Evolutionary conservation across 1,140 invertebrate species (phyloP).

Genomic region (Hetaerina americana): DNA sequence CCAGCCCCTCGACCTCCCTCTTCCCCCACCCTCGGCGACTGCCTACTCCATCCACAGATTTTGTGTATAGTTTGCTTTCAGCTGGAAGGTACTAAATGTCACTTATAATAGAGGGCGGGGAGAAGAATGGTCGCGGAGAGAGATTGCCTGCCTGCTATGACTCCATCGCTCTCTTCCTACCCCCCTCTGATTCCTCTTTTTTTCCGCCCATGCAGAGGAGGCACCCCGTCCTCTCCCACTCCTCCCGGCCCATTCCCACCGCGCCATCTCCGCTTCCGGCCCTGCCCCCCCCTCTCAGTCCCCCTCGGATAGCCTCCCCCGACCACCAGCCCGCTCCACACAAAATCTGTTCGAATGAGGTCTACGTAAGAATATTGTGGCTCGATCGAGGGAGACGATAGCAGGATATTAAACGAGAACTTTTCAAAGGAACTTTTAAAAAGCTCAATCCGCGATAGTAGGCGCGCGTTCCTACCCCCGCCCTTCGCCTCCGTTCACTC

Average conservation of each 20-base stretch:
- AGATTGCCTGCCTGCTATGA: slow-evolving; percentile 3
- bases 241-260: too few species aligned
- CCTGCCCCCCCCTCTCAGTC: too few species aligned
- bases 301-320: too few species aligned
- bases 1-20: too few species aligned
- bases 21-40: neutral
- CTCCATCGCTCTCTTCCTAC: neutral
- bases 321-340: too few species aligned
- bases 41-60: neutral
- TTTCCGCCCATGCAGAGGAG: too few species aligned
- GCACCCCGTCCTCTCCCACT: too few species aligned
- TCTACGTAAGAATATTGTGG: neutral
- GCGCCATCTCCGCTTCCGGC: too few species aligned
- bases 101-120: slow-evolving; percentile 3
- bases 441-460: neutral
- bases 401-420: slow-evolving; percentile 5
- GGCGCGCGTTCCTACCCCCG: neutral
- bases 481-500: too few species aligned
- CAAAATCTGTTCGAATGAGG: slow-evolving; percentile 3
- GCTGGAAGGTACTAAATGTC: slow-evolving; percentile 4
- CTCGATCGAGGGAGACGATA: slow-evolving; percentile 3
- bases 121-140: neutral
- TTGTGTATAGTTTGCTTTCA: slow-evolving; percentile 3
- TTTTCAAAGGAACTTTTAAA: slow-evolving; percentile 3
- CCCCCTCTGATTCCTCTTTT: too few species aligned